Base-by-base conservation (phyloP, 2,888 invertebrate genomes). In the Chirona hameri region DNA sequence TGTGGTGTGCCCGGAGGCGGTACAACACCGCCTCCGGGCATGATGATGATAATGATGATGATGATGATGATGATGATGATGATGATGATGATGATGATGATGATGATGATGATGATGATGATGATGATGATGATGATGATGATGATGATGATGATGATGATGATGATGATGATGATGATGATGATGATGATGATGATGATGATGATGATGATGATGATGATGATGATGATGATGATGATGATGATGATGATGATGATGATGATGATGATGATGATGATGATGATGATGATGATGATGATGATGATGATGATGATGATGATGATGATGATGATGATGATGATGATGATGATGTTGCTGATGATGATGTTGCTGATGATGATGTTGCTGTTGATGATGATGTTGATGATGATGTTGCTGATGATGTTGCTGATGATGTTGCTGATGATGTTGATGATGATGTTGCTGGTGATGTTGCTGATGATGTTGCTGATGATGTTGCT, bases 11-110 rank as follows among this genome's bases (percentile, higher is more conserved):
- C n/a, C n/a, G n/a, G n/a, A n/a, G n/a, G n/a, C n/a, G n/a, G n/a
- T n/a, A n/a, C n/a, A n/a, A n/a, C n/a, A n/a, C n/a, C n/a, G n/a
- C n/a, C n/a, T n/a, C n/a, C n/a, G n/a, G n/a, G n/a, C n/a, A n/a
- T n/a, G 65, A 65, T 65, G 65, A 65, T 65, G 65, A 65, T 65
- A n/a, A 65, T 65, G 65, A 65, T 65, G 65, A 65, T 65, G 65
- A 65, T 65, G 65, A 65, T 65, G 65, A 65, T 65, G 65, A 65
- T 65, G 65, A 65, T 65, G 65, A 65, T 65, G 65, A 65, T 65
- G 65, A 65, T 65, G 65, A 65, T 65, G 65, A 65, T 65, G 65
- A 65, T 65, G 65, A 65, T 65, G 65, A 65, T 65, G 65, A 65
- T 65, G 65, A 65, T 65, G 65, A 65, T 65, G 65, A 65, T 65